These are phyloP conservation scores for Dysdera silvatica DNA, from an alignment of 1,140 invertebrate species.

Conservation along the genomic window DNA sequence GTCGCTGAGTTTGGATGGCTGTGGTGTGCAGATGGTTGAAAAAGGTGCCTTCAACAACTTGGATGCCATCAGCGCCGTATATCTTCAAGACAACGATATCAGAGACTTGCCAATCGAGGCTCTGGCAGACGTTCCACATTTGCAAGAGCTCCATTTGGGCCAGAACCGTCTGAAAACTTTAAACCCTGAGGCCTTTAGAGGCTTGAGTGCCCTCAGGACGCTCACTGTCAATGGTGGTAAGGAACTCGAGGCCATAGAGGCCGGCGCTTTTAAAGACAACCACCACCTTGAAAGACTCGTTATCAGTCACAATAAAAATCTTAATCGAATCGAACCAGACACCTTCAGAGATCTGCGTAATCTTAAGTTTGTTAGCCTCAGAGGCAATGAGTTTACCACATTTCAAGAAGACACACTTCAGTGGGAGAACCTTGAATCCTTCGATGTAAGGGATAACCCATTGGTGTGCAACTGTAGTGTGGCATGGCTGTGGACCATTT, in stretches of 20 bases:
- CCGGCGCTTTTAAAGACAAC: slow-evolving; percentile 39
- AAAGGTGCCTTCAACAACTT: slow-evolving; percentile 65
- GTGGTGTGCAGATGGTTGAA: slow-evolving; percentile 68
- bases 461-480: slow-evolving; percentile 78
- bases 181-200: slow-evolving; percentile 26
- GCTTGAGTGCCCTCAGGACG: slow-evolving; percentile 27
- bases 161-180: slow-evolving; percentile 29
- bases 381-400: slow-evolving; percentile 32
- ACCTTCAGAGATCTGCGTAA: slow-evolving; percentile 61
- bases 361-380: slow-evolving; percentile 56
- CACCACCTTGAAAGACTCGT: slow-evolving; percentile 59
- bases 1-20: slow-evolving; percentile 68
- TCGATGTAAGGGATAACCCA: slow-evolving; percentile 65
- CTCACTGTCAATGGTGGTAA: slow-evolving; percentile 39
- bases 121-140: slow-evolving; percentile 51
- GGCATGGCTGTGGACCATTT: slow-evolving; percentile 66
- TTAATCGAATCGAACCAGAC: slow-evolving; percentile 51
- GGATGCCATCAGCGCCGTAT: slow-evolving; percentile 59
- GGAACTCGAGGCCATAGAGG: slow-evolving; percentile 38
- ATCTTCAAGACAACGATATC: slow-evolving; percentile 69
- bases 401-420: slow-evolving; percentile 22
- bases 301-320: slow-evolving; percentile 46
- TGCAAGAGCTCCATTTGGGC: slow-evolving; percentile 35
- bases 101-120: slow-evolving; percentile 63
- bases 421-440: slow-evolving; percentile 32